These are phyloP conservation scores for Halcyon smyrnensis DNA, from an alignment of 2,797 vertebrate species.

Conservation along the genomic window DNA sequence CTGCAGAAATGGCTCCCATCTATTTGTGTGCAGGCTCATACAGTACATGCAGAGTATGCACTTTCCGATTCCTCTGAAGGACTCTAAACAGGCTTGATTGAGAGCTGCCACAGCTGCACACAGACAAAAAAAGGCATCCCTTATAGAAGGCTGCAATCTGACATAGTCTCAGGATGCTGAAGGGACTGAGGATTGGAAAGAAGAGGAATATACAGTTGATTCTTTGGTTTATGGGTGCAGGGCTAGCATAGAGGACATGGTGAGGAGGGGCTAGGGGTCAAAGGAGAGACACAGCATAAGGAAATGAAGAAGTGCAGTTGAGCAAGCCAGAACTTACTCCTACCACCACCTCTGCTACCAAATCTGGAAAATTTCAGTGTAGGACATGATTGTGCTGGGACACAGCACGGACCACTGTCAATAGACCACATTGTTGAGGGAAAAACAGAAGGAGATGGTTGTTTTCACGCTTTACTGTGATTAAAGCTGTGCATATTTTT, in stretches of 20 bases:
- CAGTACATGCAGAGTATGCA: not conserved
- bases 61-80: not conserved
- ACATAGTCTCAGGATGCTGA: not conserved
- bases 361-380: not conserved
- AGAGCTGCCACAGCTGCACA: not conserved
- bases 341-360: not conserved
- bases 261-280: not conserved
- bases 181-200: not conserved
- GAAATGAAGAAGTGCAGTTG: not conserved
- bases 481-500: not conserved
- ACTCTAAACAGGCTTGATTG: not conserved
- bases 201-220: not conserved
- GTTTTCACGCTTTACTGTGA: not conserved
- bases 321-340: not conserved
- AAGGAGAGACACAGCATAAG: not conserved
- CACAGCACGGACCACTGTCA: rapidly evolving
- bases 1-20: not conserved
- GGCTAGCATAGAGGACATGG: not conserved
- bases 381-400: not conserved
- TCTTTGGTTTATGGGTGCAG: not conserved
- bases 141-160: not conserved
- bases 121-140: not conserved
- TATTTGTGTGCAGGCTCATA: not conserved
- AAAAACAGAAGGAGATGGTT: not conserved
- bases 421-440: not conserved